These are phyloP conservation scores for Lynx canadensis DNA, from an alignment of 2,113 vertebrate species.

Conservation along the genomic window DNA sequence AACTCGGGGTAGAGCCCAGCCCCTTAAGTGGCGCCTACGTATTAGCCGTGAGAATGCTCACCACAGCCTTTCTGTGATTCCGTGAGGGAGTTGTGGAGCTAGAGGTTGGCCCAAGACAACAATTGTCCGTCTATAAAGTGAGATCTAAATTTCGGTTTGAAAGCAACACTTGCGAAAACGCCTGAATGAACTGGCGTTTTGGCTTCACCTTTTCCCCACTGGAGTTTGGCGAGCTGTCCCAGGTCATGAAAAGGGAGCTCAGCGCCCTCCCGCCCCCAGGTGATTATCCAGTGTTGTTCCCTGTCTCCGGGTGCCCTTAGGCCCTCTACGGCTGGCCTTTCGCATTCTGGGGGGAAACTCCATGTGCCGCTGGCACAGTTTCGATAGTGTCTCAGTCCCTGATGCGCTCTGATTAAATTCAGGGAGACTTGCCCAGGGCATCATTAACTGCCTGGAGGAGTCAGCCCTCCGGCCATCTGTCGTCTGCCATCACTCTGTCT, in stretches of 20 bases:
- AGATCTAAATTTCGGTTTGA: background rate
- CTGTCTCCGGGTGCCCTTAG: slow-evolving; percentile 43
- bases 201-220: background rate
- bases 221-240: background rate
- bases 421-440: background rate
- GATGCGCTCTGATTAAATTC: background rate
- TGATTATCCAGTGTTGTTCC: background rate
- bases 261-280: background rate
- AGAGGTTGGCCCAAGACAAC: background rate
- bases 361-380: slow-evolving; percentile 46
- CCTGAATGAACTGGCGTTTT: background rate
- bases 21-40: background rate
- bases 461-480: background rate
- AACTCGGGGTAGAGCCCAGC: background rate
- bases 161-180: background rate
- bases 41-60: background rate
- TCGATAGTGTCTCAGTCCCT: background rate
- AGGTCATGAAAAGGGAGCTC: background rate
- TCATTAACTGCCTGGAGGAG: background rate
- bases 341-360: background rate
- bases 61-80: background rate
- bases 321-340: background rate
- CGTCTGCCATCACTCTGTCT: background rate
- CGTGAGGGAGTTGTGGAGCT: background rate
- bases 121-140: background rate